Conservation (phyloP, 2,113 vertebrate species). For the Falcunculus frontatus region DNA sequence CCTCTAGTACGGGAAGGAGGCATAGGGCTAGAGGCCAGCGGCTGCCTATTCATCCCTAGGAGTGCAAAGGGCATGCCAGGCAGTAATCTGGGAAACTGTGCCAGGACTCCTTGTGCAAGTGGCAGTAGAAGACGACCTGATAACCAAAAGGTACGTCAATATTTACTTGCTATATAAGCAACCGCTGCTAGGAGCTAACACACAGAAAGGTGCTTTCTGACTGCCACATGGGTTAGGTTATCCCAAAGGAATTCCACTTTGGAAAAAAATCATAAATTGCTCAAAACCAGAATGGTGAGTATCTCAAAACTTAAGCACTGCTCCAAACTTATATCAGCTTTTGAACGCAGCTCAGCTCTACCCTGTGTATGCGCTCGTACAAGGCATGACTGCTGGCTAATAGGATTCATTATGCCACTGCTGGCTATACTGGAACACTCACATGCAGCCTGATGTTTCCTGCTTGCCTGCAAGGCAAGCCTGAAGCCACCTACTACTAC, state of each 20-base stretch:
- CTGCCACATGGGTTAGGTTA: neutral
- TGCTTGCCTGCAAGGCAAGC: neutral
- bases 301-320: neutral
- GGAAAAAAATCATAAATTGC: neutral
- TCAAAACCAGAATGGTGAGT: neutral
- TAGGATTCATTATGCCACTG: no score
- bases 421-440: neutral
- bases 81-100: neutral
- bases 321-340: neutral
- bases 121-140: neutral
- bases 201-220: neutral
- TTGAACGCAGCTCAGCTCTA: neutral
- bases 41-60: neutral
- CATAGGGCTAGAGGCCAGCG: neutral
- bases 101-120: constrained; percentile 16
- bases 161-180: neutral
- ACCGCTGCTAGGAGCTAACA: neutral
- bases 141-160: constrained; percentile 33
- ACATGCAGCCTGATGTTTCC: neutral
- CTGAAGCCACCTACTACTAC: neutral
- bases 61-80: neutral
- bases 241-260: neutral
- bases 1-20: neutral
- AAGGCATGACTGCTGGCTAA: neutral
- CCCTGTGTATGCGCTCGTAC: accelerated